Conservation (phyloP, 1,140 invertebrate species). For the Kradibia gibbosae region DNA sequence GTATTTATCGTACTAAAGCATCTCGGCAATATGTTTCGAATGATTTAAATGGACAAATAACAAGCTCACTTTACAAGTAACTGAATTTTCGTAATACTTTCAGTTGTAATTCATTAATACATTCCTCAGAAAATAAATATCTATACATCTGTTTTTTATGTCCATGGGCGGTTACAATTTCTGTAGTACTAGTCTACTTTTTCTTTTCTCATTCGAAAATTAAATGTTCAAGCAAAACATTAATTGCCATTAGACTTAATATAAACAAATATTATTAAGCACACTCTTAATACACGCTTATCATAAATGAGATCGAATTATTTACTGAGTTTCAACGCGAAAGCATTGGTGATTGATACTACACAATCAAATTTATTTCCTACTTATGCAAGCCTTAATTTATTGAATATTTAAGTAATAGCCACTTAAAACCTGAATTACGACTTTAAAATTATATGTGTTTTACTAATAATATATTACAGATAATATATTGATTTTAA, state of each 20-base stretch:
- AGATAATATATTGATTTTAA: constrained; percentile 14
- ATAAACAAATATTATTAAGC: neutral
- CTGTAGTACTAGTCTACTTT: too few species aligned
- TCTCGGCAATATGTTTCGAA: too few species aligned
- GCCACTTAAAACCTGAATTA: neutral
- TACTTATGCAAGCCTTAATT: neutral
- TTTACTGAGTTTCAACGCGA: neutral
- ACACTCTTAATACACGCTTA: neutral
- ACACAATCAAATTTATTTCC: neutral
- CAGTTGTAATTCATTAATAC: too few species aligned
- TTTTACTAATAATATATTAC: constrained; percentile 19
- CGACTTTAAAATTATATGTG: neutral
- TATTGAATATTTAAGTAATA: neutral
- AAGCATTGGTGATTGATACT: neutral
- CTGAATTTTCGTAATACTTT: too few species aligned
- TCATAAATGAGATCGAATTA: neutral
- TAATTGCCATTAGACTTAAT: neutral
- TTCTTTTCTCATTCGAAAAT: too few species aligned
- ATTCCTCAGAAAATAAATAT: neutral
- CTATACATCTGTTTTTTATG: neutral
- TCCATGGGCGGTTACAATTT: neutral
- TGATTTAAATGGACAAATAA: too few species aligned
- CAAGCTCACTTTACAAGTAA: too few species aligned
- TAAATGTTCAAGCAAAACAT: neutral
- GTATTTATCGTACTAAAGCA: too few species aligned